phyloP scores from a whole-genome alignment of 2,113 vertebrate genomes.

The Ictalurus punctatus region DNA sequence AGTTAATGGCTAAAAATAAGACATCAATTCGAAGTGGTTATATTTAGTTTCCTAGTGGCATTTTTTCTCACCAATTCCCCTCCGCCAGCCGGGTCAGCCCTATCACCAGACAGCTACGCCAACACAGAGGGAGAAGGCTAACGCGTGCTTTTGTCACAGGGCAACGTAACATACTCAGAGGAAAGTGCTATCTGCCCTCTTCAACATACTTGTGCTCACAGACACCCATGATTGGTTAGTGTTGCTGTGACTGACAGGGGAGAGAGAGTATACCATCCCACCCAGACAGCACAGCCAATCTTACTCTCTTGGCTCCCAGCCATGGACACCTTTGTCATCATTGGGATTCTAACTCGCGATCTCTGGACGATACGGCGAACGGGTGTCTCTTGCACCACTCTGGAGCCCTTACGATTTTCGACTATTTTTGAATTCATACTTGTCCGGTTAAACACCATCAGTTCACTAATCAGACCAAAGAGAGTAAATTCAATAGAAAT shows the following conservation, averaged over 20 bases:
- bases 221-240: background rate
- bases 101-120: background rate
- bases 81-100: background rate
- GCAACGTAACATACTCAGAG: background rate
- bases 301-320: background rate
- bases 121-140: too few relatives aligned
- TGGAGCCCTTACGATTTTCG: background rate
- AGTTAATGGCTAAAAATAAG: background rate
- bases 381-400: background rate
- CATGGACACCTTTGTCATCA: background rate
- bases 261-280: background rate
- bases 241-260: background rate
- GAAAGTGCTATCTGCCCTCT: background rate
- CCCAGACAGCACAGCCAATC: background rate
- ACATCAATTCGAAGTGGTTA: background rate
- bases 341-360: background rate
- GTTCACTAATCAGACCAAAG: background rate
- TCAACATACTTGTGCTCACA: background rate
- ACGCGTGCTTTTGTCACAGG: background rate
- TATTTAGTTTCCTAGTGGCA: background rate
- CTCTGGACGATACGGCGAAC: background rate
- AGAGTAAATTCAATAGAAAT: background rate
- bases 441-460: background rate
- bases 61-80: background rate
- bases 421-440: too few relatives aligned